Evolutionary conservation across 2,113 vertebrate species (phyloP).

Genomic region (Vulpes vulpes): DNA sequence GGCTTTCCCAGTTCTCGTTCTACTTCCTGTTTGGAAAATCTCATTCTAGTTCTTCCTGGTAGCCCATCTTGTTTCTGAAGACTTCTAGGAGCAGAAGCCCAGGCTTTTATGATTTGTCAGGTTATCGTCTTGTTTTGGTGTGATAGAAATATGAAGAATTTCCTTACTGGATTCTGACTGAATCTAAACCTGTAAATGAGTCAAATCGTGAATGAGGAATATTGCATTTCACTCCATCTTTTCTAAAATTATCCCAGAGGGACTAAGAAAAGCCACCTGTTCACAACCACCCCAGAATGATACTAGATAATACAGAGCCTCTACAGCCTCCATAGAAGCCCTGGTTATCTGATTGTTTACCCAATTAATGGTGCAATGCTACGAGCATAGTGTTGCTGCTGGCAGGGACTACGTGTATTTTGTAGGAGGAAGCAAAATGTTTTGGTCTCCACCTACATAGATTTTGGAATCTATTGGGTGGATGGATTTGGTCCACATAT

Average conservation of each 20-base stretch:
- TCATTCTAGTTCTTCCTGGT: neutral
- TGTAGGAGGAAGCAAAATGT: neutral
- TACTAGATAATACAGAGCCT: neutral
- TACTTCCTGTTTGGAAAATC: slow-evolving; percentile 20
- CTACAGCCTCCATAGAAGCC: neutral
- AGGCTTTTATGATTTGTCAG: slow-evolving; percentile 31
- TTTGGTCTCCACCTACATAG: neutral
- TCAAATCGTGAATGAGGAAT: neutral
- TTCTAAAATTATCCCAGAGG: slow-evolving; percentile 16
- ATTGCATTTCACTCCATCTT: neutral
- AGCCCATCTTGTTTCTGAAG: slow-evolving; percentile 3
- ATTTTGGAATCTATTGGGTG: neutral
- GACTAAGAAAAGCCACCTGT: neutral
- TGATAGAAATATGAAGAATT: slow-evolving; percentile 50
- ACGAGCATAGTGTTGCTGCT: neutral
- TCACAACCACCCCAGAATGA: neutral
- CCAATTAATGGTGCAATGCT: neutral
- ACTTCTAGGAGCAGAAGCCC: neutral
- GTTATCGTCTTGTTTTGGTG: neutral
- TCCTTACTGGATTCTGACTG: neutral
- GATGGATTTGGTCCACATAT: neutral
- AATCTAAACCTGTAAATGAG: neutral
- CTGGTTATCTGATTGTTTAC: neutral
- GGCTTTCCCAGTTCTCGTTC: neutral
- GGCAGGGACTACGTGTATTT: neutral